Base-by-base conservation (phyloP, 1,140 invertebrate species). In the Parapsyche elsis region DNA sequence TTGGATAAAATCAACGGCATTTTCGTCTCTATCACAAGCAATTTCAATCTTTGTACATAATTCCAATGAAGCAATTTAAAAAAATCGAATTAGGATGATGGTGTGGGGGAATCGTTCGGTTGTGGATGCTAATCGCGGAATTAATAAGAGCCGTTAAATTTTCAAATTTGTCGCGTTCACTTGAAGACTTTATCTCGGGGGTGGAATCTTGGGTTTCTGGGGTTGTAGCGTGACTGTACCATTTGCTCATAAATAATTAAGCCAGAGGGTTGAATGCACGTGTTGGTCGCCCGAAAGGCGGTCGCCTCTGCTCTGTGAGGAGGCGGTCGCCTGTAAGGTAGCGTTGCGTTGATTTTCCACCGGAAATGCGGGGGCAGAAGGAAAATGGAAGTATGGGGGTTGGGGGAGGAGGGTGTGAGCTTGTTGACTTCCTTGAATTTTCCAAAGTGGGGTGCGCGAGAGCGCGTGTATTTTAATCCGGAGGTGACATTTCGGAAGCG, bases 171-270 rank as follows among this genome's bases (percentile, higher is more conserved):
- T 67, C 64, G 21, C 64, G 21, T 30, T 12, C 49, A 53, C 49
- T 53, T 12, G 10, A 53, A 53, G 49, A 1, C 49, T 12, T 1
- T 53, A 53, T 53, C 49, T 53, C 10, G 2, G 9, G 4, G 64
- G 9, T 23, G 64, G 26, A 12, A 67, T 67, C 64, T 67, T 5
- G 49, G 12, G 10, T 14, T 12, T 14, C 10, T 53, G 4, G 49
- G 49, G 49, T 2, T 2, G 49, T 53, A n/a, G 24, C 24, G 71
- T 75, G 71, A 24, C 23, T 53, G 45, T 26, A 71, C 14, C 24
- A 44, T 53, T 38, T 75, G 71, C 71, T 38, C 71, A 53, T 75
- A 38, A 75, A 75, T 75, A 75, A 75, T 75, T 75, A 57, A 75
- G 16, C 23, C 26, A 9, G 26, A 12, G 70, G 26, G 26, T 67